These are phyloP conservation scores for Salpingus planirostris DNA, from an alignment of 2,888 invertebrate species.

Conservation along the genomic window DNA sequence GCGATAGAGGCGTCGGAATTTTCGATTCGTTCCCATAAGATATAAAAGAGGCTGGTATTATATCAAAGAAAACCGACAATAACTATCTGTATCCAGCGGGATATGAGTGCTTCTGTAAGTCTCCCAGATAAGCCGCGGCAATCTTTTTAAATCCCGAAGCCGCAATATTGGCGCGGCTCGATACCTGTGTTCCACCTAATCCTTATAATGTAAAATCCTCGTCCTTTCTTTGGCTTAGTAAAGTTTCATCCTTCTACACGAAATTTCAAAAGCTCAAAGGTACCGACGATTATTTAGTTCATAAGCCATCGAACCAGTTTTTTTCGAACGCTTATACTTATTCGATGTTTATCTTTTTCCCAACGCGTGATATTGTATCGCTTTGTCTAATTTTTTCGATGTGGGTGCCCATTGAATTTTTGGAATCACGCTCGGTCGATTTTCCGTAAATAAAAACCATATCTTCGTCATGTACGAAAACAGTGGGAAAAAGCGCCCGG, in stretches of 20 bases:
- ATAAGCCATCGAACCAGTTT: constrained; percentile 22
- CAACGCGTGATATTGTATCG: constrained; percentile 3
- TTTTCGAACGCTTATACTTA: constrained; percentile 3
- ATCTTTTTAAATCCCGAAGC: constrained; percentile 38
- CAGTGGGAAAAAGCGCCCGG: too few species aligned
- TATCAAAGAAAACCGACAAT: constrained; percentile 9
- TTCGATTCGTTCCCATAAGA: not conserved
- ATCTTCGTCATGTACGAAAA: too few species aligned
- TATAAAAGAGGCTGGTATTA: not conserved
- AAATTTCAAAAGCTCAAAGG: constrained; percentile 36
- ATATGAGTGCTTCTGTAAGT: constrained; percentile 35
- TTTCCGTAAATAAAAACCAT: too few species aligned
- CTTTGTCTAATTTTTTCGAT: constrained; percentile 4
- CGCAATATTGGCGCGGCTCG: constrained; percentile 34
- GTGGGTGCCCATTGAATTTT: too few species aligned
- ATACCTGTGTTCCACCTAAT: constrained; percentile 38
- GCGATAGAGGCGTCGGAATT: too few species aligned
- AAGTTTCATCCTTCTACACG: constrained; percentile 37
- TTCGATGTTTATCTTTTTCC: constrained; percentile 9
- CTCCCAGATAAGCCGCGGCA: constrained; percentile 37
- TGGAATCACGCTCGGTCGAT: too few species aligned
- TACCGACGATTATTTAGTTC: constrained; percentile 35
- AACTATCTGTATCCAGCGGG: constrained; percentile 26
- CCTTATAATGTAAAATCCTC: constrained; percentile 41
- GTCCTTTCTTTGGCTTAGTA: constrained; percentile 37